Conservation (phyloP, 2,888 invertebrate genomes). For the Lycia hirtaria region DNA sequence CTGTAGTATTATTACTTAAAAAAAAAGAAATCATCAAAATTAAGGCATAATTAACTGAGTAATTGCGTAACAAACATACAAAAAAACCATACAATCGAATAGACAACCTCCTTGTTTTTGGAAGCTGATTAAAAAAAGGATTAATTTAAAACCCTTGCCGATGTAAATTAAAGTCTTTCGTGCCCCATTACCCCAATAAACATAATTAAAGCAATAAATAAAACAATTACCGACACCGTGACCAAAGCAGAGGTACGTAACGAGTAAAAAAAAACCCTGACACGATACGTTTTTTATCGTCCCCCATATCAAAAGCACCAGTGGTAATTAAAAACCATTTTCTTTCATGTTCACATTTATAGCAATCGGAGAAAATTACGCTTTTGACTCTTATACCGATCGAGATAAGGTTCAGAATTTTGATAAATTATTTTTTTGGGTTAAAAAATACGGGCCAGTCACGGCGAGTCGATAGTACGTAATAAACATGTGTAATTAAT, state of each 20-base stretch:
- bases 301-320: slow-evolving; percentile 39
- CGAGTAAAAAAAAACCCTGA: slow-evolving; percentile 31
- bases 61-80: no score
- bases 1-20: no score
- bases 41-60: no score
- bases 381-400: slow-evolving; percentile 7
- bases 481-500: slow-evolving; percentile 39
- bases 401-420: slow-evolving; percentile 8
- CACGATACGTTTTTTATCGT: slow-evolving; percentile 38
- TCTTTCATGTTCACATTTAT: slow-evolving; percentile 35
- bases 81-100: no score
- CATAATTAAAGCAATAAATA: slow-evolving; percentile 21
- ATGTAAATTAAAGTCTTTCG: slow-evolving; percentile 1
- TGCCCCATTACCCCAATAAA: slow-evolving; percentile 15
- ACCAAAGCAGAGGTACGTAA: slow-evolving; percentile 21
- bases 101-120: no score
- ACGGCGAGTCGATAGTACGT: slow-evolving; percentile 33
- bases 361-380: slow-evolving; percentile 17
- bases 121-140: neutral
- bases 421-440: slow-evolving; percentile 1
- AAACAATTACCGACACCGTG: slow-evolving; percentile 25
- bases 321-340: slow-evolving; percentile 40
- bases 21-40: no score
- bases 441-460: slow-evolving; percentile 36
- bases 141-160: neutral